These are phyloP conservation scores for Oxygymnocypris stewartii DNA, from an alignment of 2,113 vertebrate genomes.

Conservation along the genomic window DNA sequence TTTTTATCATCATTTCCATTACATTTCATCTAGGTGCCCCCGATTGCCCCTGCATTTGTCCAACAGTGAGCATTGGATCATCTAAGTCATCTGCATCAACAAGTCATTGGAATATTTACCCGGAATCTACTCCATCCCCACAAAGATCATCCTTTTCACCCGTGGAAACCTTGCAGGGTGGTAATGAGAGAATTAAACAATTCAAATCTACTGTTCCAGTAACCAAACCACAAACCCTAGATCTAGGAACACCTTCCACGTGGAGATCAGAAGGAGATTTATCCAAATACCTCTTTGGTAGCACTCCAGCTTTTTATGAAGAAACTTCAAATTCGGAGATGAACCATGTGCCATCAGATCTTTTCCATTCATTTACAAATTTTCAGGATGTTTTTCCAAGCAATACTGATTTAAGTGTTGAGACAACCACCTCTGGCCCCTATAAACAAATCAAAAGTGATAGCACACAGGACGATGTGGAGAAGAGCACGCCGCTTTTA, in stretches of 20 bases:
- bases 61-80: slow-evolving; percentile 4
- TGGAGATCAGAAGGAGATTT: slow-evolving; percentile 21
- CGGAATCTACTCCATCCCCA: slow-evolving; percentile 23
- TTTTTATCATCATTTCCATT: background rate
- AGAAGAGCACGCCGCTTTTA: slow-evolving; percentile 36
- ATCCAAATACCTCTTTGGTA: background rate
- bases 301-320: background rate
- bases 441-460: slow-evolving; percentile 3
- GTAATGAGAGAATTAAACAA: background rate
- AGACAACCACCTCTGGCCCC: slow-evolving; percentile 1
- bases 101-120: slow-evolving; percentile 41
- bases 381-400: background rate
- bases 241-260: background rate
- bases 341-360: background rate
- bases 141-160: background rate
- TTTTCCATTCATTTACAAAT: background rate
- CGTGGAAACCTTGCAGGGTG: background rate
- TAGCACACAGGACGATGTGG: background rate
- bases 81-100: slow-evolving; percentile 9
- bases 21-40: slow-evolving; percentile 44
- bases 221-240: background rate
- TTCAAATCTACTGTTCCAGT: background rate
- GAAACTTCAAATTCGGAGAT: background rate
- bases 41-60: slow-evolving; percentile 55
- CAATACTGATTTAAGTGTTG: background rate